Evolutionary conservation across 2,888 invertebrate species (phyloP).

Genomic region (Apodemia hepburni): DNA sequence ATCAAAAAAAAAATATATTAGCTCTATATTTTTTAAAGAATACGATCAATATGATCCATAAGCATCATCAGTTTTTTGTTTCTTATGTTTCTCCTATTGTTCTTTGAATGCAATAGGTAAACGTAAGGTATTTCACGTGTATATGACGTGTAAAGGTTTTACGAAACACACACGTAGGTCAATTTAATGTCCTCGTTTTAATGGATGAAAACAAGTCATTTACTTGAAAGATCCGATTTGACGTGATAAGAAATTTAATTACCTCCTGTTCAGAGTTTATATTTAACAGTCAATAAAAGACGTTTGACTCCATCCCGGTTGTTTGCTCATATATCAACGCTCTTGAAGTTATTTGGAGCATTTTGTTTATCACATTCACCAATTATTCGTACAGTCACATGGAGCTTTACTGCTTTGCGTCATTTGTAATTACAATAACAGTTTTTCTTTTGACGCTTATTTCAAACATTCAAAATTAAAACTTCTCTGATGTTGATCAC

Average conservation of each 20-base stretch:
- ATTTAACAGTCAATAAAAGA: conserved; percentile 14
- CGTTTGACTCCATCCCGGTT: conserved; percentile 11
- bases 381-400: conserved; percentile 58
- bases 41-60: background rate
- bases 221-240: conserved; percentile 1
- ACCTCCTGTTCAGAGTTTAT: conserved; percentile 11
- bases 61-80: background rate
- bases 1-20: background rate
- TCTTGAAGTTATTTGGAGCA: conserved; percentile 51
- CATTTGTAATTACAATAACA: conserved; percentile 29
- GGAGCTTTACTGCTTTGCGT: conserved; percentile 33
- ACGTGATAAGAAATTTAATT: conserved; percentile 10
- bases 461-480: conserved; percentile 20
- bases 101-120: no score
- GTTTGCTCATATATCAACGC: conserved; percentile 16
- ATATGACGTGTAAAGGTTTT: background rate
- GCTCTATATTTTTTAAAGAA: no score
- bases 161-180: background rate
- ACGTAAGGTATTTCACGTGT: background rate
- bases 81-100: background rate
- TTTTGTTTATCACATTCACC: conserved; percentile 43
- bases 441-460: conserved; percentile 22
- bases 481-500: conserved; percentile 2
- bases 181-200: conserved; percentile 5
- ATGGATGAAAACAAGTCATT: conserved; percentile 1